These are phyloP conservation scores for Timandra comae DNA, from an alignment of 2,888 invertebrate genomes.

Conservation along the genomic window DNA sequence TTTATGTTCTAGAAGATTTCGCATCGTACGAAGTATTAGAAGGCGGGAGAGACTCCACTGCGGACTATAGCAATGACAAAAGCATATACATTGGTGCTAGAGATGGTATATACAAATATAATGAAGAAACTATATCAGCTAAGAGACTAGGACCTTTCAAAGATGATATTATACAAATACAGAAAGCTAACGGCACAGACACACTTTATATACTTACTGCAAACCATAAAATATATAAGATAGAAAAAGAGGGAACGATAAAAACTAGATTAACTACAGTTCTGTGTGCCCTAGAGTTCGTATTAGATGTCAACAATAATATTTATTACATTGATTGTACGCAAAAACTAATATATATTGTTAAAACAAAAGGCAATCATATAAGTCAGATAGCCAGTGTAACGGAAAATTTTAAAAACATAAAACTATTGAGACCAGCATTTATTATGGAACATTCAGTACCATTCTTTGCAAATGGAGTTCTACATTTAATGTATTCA, in stretches of 20 bases:
- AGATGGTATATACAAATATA: constrained; percentile 49
- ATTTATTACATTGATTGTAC: constrained; percentile 49
- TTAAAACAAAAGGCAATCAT: constrained; percentile 32
- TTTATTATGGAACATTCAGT: constrained; percentile 53
- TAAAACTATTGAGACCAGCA: constrained; percentile 47
- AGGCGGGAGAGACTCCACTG: constrained; percentile 52
- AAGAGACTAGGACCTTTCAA: constrained; percentile 45
- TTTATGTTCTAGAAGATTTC: constrained; percentile 54
- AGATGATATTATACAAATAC: constrained; percentile 51
- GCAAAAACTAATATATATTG: constrained; percentile 37
- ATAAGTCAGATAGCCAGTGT: constrained; percentile 31
- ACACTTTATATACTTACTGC: constrained; percentile 38
- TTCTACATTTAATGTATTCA: constrained; percentile 38
- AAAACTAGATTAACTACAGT: constrained; percentile 35
- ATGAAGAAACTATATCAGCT: constrained; percentile 41
- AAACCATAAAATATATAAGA: constrained; percentile 37
- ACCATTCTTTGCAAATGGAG: constrained; percentile 49
- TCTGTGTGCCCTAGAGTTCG: constrained; percentile 47
- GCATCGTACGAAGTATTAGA: constrained; percentile 54
- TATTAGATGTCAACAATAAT: constrained; percentile 55
- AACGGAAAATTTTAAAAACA: constrained; percentile 37
- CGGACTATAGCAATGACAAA: constrained; percentile 41
- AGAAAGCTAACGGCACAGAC: constrained; percentile 51
- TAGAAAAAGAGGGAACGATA: constrained; percentile 42
- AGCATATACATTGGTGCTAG: constrained; percentile 45